Evolutionary conservation across 2,888 invertebrate genomes (phyloP).

Genomic region (Hyppa rectilinea): DNA sequence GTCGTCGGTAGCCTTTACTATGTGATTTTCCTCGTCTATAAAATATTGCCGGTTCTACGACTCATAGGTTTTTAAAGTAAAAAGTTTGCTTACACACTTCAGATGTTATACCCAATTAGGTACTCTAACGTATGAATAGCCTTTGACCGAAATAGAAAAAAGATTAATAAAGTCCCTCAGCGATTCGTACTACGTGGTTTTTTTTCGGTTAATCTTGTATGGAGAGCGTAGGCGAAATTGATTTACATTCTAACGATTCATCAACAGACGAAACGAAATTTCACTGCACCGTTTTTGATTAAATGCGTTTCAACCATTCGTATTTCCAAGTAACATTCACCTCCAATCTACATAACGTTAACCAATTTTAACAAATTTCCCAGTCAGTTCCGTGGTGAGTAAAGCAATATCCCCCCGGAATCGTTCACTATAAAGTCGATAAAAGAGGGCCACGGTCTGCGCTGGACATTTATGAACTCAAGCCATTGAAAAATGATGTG

Average conservation of each 20-base stretch:
- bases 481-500: conserved; percentile 58
- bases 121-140: not conserved
- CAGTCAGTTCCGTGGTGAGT: conserved; percentile 19
- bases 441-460: conserved; percentile 54
- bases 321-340: conserved; percentile 9
- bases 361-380: conserved; percentile 17
- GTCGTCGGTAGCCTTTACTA: too few relatives aligned
- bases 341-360: conserved; percentile 26
- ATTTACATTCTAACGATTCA: conserved; percentile 7
- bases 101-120: not conserved
- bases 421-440: conserved; percentile 47
- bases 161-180: not conserved
- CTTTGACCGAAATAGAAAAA: not conserved
- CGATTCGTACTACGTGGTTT: not conserved
- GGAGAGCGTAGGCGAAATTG: not conserved
- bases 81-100: not conserved
- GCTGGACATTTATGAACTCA: conserved; percentile 57
- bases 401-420: conserved; percentile 47
- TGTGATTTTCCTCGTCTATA: not conserved
- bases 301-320: conserved; percentile 20
- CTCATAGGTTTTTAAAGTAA: not conserved
- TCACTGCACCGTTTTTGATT: conserved; percentile 11
- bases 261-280: conserved; percentile 3
- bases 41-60: not conserved
- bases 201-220: not conserved